A percentile compares a stretch with the other conserved stretches of the same genome.
Conservation (phyloP, 1,140 invertebrate species). For the Reticulitermes speratus region DNA sequence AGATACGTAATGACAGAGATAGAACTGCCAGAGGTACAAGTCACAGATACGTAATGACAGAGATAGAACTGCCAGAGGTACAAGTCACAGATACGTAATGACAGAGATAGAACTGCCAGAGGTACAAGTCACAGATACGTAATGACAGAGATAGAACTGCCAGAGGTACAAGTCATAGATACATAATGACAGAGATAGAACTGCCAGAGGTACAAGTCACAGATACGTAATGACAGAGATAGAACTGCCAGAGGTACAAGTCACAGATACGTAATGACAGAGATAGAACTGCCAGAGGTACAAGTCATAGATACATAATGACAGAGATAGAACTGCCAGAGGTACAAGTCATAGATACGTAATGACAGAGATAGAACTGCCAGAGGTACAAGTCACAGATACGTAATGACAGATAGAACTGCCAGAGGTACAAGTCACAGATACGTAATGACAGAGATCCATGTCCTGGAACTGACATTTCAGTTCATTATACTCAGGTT, state of each 20-base stretch:
- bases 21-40: slow-evolving; percentile 50
- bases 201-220: slow-evolving; percentile 46
- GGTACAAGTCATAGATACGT: slow-evolving; percentile 42
- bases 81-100: slow-evolving; percentile 28
- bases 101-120: slow-evolving; percentile 36
- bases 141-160: too few species aligned
- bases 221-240: too few species aligned
- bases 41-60: background rate
- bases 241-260: slow-evolving; percentile 50
- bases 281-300: slow-evolving; percentile 48
- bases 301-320: slow-evolving; percentile 28
- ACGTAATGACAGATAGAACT: slow-evolving; percentile 46
- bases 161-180: slow-evolving; percentile 44
- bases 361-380: too few species aligned
- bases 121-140: slow-evolving; percentile 42
- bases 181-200: too few species aligned
- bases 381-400: slow-evolving; percentile 44
- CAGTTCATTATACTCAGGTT: too few species aligned
- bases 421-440: slow-evolving; percentile 46
- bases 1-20: too few species aligned
- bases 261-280: background rate
- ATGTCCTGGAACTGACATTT: too few species aligned
- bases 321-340: slow-evolving; percentile 36
- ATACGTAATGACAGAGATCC: too few species aligned
- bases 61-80: slow-evolving; percentile 48